Percentiles rank a stretch among this genome's conserved stretches.
phyloP scores from a whole-genome alignment of 1,140 invertebrate genomes.

The Whitmania pigra region DNA sequence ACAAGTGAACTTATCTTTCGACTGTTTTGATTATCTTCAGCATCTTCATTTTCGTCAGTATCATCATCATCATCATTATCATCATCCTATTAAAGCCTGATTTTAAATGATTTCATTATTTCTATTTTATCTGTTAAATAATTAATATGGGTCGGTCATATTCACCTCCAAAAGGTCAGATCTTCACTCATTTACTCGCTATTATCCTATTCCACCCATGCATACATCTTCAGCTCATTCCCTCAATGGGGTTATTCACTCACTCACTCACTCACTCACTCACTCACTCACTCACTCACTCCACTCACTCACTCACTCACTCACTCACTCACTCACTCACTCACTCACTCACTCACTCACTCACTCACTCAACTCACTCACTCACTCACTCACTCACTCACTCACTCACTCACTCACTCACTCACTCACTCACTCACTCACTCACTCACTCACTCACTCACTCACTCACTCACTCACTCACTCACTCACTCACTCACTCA shows the following conservation, averaged over 20 bases:
- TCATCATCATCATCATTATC: conserved; percentile 7
- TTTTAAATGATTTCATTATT: conserved; percentile 4
- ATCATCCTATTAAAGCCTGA: neutral
- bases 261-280: conserved; percentile 21
- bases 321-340: too few species aligned
- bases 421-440: conserved; percentile 25
- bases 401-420: conserved; percentile 20
- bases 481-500: conserved; percentile 23
- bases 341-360: conserved; percentile 18
- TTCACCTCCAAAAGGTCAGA: neutral
- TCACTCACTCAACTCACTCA: too few species aligned
- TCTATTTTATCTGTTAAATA: conserved; percentile 2
- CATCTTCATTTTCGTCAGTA: neutral
- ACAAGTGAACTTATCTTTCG: neutral
- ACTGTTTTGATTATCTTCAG: neutral
- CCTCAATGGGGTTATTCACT: neutral
- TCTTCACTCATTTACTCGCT: neutral
- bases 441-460: conserved; percentile 25
- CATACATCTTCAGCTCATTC: too few species aligned
- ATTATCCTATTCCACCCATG: too few species aligned
- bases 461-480: conserved; percentile 22
- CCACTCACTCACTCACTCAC: conserved; percentile 17
- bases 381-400: too few species aligned
- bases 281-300: too few species aligned
- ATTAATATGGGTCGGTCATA: neutral